Conservation (phyloP, 2,113 vertebrate genomes). For the Strix aluco region DNA sequence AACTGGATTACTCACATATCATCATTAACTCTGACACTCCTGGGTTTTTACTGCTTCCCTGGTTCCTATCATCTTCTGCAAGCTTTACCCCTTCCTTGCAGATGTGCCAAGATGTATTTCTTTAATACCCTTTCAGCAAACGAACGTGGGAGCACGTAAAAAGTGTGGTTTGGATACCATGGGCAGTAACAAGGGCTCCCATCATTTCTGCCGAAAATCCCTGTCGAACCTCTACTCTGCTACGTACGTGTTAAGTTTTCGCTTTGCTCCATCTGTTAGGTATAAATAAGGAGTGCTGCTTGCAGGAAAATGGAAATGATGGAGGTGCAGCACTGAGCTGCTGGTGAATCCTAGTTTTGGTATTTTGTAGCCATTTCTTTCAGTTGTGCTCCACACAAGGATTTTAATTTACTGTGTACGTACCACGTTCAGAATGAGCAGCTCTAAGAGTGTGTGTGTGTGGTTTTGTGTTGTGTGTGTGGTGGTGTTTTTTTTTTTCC, state of each 20-base stretch:
- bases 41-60: slow-evolving; percentile 44
- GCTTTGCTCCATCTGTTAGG: not conserved
- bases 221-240: not conserved
- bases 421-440: accelerated
- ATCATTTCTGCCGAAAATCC: not conserved
- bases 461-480: too few relatives aligned
- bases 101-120: not conserved
- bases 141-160: not conserved
- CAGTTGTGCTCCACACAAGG: not conserved
- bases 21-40: slow-evolving; percentile 56
- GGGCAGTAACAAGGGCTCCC: not conserved
- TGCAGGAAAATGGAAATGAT: accelerated
- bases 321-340: not conserved
- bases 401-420: accelerated
- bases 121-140: not conserved
- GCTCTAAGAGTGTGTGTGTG: not conserved
- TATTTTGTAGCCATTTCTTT: accelerated
- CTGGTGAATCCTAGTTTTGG: accelerated
- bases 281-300: not conserved
- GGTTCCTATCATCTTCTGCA: slow-evolving; percentile 10
- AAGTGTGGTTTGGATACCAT: not conserved
- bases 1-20: slow-evolving; percentile 46
- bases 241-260: not conserved
- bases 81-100: slow-evolving; percentile 9
- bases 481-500: not conserved